These are phyloP conservation scores for Platycercus adscitus DNA, from an alignment of 2,113 vertebrate genomes.

Conservation along the genomic window DNA sequence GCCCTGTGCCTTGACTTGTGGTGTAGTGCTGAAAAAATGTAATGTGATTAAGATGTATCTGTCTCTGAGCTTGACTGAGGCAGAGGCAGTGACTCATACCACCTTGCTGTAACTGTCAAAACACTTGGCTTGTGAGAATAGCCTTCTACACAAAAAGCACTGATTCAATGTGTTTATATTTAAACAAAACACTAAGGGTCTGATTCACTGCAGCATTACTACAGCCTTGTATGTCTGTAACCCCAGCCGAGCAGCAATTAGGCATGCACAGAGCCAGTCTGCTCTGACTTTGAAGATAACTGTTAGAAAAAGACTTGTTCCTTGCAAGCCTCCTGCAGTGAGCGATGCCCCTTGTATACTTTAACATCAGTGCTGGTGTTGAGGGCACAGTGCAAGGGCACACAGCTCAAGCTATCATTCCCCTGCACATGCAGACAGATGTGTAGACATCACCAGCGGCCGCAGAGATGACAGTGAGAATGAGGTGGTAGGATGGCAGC, in stretches of 20 bases:
- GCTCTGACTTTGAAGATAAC: background rate
- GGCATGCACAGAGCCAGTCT: background rate
- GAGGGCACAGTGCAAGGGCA: background rate
- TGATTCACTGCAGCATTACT: slow-evolving; percentile 65
- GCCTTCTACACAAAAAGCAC: slow-evolving; percentile 55
- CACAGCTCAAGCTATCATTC: rapidly evolving
- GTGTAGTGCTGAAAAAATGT: background rate
- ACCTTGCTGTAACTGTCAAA: slow-evolving; percentile 67
- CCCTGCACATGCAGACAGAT: background rate
- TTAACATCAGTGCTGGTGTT: background rate
- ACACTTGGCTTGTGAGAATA: slow-evolving; percentile 57
- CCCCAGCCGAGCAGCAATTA: background rate
- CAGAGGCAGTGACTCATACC: slow-evolving; percentile 59
- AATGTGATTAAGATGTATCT: slow-evolving; percentile 60
- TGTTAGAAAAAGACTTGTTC: background rate
- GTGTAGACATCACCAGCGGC: background rate
- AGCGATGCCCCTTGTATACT: background rate
- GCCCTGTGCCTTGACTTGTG: slow-evolving; percentile 31
- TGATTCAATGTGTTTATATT: slow-evolving; percentile 64
- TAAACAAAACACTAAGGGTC: slow-evolving; percentile 47
- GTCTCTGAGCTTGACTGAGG: slow-evolving; percentile 30
- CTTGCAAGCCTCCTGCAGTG: background rate
- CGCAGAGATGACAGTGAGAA: rapidly evolving
- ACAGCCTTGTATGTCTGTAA: background rate
- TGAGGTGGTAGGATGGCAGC: background rate